Evolutionary conservation across 2,888 invertebrate genomes (phyloP).

Genomic region (Lomographa bimaculata): DNA sequence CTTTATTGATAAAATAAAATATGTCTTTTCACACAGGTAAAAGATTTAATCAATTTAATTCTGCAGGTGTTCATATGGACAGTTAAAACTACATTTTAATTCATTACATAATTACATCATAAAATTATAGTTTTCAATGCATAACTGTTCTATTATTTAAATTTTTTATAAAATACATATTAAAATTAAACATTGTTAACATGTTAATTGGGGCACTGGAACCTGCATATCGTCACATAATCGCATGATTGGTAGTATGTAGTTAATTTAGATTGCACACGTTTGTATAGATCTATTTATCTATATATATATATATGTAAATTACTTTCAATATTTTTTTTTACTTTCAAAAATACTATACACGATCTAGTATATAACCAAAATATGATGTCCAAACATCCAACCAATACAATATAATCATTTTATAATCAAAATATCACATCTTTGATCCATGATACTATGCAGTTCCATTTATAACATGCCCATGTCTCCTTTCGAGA

Average conservation of each 20-base stretch:
- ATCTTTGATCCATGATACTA: constrained; percentile 75
- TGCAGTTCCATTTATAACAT: constrained; percentile 64
- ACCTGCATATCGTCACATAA: constrained; percentile 51
- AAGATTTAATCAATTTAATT: constrained; percentile 43
- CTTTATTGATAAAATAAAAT: constrained; percentile 33
- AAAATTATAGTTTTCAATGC: too few relatives aligned
- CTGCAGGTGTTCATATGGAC: constrained; percentile 45
- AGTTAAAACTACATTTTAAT: constrained; percentile 6
- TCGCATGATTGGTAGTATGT: constrained; percentile 4
- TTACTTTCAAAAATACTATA: constrained; percentile 43
- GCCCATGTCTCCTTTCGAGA: constrained; percentile 37
- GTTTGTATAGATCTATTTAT: constrained; percentile 5
- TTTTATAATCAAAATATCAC: constrained; percentile 74
- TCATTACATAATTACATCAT: too few relatives aligned
- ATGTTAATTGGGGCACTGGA: constrained; percentile 64
- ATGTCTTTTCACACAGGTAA: constrained; percentile 63
- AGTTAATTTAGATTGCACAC: constrained; percentile 11
- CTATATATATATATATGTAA: constrained; percentile 10
- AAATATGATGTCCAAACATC: constrained; percentile 37
- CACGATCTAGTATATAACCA: constrained; percentile 46
- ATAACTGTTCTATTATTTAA: background rate
- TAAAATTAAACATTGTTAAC: constrained; percentile 24
- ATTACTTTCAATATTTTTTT: constrained; percentile 30
- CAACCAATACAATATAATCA: constrained; percentile 59
- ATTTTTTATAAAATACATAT: constrained; percentile 11